Conservation (phyloP, 2,113 vertebrate species). For the Malaclemys terrapin region DNA sequence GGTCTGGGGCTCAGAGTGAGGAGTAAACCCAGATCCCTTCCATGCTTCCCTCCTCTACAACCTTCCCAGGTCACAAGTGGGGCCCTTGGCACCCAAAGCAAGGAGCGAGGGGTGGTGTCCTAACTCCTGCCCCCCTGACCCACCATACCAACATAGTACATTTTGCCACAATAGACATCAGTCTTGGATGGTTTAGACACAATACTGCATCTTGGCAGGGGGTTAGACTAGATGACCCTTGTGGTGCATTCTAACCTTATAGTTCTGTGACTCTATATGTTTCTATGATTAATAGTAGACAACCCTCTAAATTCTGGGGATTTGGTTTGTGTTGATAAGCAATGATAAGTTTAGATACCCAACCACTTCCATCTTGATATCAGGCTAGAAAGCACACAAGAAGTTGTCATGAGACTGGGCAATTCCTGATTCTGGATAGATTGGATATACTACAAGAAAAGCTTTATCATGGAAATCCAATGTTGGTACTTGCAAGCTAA, state of each 20-base stretch:
- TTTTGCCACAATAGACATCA: not conserved
- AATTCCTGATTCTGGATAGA: not conserved
- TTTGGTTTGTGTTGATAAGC: not conserved
- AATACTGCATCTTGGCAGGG: not conserved
- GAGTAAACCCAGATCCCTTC: too few relatives aligned
- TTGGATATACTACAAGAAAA: not conserved
- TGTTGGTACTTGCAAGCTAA: not conserved
- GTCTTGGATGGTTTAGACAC: not conserved
- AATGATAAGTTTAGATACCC: not conserved
- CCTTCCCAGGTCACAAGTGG: too few relatives aligned
- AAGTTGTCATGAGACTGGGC: not conserved
- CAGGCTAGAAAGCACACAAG: not conserved
- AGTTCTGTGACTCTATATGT: not conserved
- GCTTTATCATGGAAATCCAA: not conserved
- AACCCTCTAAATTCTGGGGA: not conserved
- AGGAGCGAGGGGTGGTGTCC: too few relatives aligned
- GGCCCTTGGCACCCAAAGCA: too few relatives aligned
- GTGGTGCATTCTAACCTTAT: rapidly evolving
- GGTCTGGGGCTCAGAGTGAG: too few relatives aligned
- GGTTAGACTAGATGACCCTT: not conserved
- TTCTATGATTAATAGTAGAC: not conserved
- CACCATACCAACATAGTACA: too few relatives aligned
- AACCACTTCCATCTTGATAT: not conserved
- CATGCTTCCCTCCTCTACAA: too few relatives aligned
- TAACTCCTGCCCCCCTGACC: too few relatives aligned